Conservation (phyloP, 1,140 invertebrate species). For the Campoletis sonorensis region DNA sequence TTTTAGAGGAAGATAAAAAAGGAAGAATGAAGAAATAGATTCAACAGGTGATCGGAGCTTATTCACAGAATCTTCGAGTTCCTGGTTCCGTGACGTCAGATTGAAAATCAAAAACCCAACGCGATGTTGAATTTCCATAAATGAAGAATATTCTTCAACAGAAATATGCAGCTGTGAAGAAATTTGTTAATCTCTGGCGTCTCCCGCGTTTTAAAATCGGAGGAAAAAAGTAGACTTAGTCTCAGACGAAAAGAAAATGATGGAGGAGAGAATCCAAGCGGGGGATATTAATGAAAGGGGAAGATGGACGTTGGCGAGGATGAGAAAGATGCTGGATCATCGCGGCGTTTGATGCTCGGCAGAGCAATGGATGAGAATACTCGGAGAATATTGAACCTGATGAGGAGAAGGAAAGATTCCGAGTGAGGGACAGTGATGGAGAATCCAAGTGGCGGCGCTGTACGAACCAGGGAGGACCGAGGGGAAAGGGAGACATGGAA, state of each 20-base stretch:
- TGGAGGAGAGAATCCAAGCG: conserved; percentile 34
- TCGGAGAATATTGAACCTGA: conserved; percentile 38
- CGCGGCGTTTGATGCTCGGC: conserved; percentile 9
- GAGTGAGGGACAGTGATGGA: conserved; percentile 26
- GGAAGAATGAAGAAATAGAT: neutral
- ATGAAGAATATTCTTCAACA: no score
- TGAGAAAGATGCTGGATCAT: conserved; percentile 35
- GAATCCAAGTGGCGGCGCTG: conserved; percentile 31
- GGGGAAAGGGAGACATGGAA: conserved; percentile 41
- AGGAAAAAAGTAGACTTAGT: neutral
- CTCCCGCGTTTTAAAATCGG: neutral
- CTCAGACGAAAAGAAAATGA: neutral
- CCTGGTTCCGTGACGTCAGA: no score
- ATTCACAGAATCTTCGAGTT: no score
- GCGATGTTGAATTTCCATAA: no score
- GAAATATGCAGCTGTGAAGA: no score
- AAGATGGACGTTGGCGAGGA: neutral
- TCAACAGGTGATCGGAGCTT: neutral
- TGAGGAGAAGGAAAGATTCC: conserved; percentile 21
- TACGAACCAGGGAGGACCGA: conserved; percentile 38
- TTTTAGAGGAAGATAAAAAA: neutral
- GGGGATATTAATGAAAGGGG: conserved; percentile 5
- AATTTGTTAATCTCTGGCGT: no score
- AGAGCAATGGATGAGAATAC: conserved; percentile 13
- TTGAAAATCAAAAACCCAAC: no score